Evolutionary conservation across 2,113 vertebrate genomes (phyloP).

Genomic region (Myrmophylax atrothorax): DNA sequence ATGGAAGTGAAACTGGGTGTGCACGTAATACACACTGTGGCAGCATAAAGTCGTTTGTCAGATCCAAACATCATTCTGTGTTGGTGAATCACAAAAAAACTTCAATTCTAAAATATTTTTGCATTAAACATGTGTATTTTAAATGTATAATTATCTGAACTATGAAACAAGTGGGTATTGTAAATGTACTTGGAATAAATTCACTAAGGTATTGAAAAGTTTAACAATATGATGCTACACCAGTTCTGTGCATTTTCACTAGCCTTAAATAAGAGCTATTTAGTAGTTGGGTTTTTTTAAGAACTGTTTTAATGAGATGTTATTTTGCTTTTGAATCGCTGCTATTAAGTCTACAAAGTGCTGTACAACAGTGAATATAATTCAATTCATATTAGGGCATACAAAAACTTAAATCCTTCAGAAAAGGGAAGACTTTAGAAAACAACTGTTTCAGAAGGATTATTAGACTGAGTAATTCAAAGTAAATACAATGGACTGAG

Average conservation of each 20-base stretch:
- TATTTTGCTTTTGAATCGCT: not conserved
- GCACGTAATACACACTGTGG: not conserved
- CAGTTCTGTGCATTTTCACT: not conserved
- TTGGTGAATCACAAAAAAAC: rapidly evolving
- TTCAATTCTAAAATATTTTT: not conserved
- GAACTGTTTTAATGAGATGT: not conserved
- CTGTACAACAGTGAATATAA: not conserved
- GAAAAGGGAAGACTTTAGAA: not conserved
- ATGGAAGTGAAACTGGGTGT: not conserved
- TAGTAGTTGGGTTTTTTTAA: not conserved
- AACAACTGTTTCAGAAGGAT: not conserved
- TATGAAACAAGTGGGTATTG: not conserved
- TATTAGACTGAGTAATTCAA: not conserved
- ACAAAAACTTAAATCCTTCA: not conserved
- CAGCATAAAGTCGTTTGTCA: not conserved
- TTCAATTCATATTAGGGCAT: not conserved
- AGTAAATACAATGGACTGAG: not conserved
- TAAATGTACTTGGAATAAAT: not conserved
- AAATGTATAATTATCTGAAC: not conserved
- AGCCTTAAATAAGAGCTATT: not conserved
- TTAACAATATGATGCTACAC: not conserved
- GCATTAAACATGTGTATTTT: not conserved
- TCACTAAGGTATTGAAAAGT: not conserved
- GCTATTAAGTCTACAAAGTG: not conserved
- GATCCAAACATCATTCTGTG: not conserved